These are phyloP conservation scores for Diuraphis noxia DNA, from an alignment of 1,140 invertebrate species.

Conservation along the genomic window DNA sequence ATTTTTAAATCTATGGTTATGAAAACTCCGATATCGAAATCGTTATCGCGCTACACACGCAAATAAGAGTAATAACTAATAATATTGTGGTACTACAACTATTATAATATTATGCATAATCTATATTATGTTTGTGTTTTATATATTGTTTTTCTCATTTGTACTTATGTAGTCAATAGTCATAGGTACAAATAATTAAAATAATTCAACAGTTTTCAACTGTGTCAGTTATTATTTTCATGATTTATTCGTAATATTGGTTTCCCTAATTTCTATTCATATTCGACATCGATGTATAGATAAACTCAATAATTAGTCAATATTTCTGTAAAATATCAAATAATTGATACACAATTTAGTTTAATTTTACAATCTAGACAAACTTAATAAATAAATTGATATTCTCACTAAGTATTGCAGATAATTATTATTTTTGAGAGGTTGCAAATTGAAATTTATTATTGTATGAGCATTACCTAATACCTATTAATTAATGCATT, in stretches of 20 bases:
- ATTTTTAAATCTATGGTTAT: not conserved
- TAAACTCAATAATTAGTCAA: not conserved
- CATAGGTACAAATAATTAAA: not conserved
- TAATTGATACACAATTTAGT: not conserved
- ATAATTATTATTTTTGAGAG: not conserved
- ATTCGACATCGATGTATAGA: not conserved
- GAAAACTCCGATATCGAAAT: not conserved
- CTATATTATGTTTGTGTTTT: not conserved
- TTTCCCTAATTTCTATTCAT: not conserved
- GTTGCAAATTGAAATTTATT: not conserved
- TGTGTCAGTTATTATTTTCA: not conserved
- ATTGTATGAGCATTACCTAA: not conserved
- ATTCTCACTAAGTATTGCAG: not conserved
- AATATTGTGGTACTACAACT: not conserved
- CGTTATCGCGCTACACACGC: not conserved
- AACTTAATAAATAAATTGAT: not conserved
- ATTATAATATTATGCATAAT: not conserved
- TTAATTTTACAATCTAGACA: not conserved
- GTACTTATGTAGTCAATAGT: not conserved
- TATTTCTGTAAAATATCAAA: not conserved
- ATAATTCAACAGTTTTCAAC: not conserved
- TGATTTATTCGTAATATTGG: not conserved
- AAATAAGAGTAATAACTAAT: not conserved
- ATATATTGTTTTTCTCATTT: not conserved
- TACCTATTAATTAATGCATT: not conserved